Evolutionary conservation across 2,113 vertebrate species (phyloP).

Genomic region (Pelecanoides urinatrix): DNA sequence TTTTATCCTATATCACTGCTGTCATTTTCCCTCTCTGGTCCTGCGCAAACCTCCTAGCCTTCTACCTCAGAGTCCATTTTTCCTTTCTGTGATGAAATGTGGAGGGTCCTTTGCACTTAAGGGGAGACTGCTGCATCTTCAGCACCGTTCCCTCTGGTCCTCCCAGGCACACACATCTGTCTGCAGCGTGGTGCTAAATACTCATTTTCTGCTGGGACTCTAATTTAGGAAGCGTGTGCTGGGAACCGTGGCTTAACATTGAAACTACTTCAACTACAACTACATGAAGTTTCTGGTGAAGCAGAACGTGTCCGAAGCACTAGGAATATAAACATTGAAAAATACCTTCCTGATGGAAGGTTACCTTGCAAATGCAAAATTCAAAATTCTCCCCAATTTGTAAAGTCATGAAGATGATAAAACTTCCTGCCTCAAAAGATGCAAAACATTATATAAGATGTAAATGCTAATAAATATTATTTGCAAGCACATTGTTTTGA

Average conservation of each 20-base stretch:
- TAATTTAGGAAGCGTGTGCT: not conserved
- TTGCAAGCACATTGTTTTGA: not conserved
- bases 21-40: not conserved
- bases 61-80: not conserved
- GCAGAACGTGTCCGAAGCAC: not conserved
- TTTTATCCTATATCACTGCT: not conserved
- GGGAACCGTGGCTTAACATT: not conserved
- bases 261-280: not conserved
- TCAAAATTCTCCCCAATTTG: not conserved
- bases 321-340: not conserved
- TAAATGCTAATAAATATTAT: not conserved
- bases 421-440: constrained; percentile 48
- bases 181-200: not conserved
- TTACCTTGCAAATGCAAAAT: not conserved
- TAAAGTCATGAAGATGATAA: not conserved
- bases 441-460: not conserved
- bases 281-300: not conserved
- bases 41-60: not conserved
- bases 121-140: not conserved
- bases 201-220: not conserved
- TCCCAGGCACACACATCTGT: not conserved
- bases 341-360: not conserved
- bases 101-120: not conserved
- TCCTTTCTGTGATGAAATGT: not conserved
- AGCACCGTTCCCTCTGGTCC: not conserved